Percentiles rank a stretch among this genome's conserved stretches.
Conservation (phyloP, 2,113 vertebrate genomes). For the Megaceryle maxima region DNA sequence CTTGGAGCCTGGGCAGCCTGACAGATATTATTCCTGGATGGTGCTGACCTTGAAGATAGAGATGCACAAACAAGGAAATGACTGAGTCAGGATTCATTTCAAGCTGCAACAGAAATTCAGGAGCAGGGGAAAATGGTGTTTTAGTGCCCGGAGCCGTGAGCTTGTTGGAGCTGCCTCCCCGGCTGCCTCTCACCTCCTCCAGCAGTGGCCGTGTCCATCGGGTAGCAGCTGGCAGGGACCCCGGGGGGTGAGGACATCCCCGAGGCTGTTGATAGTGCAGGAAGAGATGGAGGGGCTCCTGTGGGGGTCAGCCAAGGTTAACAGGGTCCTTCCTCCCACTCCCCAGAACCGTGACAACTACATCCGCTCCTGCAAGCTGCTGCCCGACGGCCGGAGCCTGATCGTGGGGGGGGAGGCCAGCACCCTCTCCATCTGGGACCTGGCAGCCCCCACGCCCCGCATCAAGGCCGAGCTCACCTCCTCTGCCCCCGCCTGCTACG, state of each 20-base stretch:
- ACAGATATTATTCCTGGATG: neutral
- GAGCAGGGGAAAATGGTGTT: neutral
- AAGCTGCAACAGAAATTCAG: neutral
- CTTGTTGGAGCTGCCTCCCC: neutral
- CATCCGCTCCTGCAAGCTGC: constrained; percentile 83
- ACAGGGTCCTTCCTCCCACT: neutral
- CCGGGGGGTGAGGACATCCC: neutral
- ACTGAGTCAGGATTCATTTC: neutral
- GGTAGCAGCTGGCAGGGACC: neutral
- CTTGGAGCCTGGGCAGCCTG: neutral
- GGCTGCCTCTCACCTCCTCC: fast-evolving
- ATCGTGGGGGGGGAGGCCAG: constrained; percentile 84
- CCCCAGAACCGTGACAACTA: constrained; percentile 85
- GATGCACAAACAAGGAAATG: neutral
- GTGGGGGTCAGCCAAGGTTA: neutral
- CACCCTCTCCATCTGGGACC: constrained; percentile 82
- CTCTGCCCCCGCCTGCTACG: constrained; percentile 85
- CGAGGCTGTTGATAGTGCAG: fast-evolving
- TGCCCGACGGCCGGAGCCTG: constrained; percentile 82
- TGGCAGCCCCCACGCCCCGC: constrained; percentile 82
- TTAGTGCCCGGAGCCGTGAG: neutral
- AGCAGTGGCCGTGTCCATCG: fast-evolving
- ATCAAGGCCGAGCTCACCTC: constrained; percentile 88
- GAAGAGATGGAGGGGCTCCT: neutral
- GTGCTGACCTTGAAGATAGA: neutral